Evolutionary conservation across 1,140 invertebrate species (phyloP).

Genomic region (Laodelphax striatellus): DNA sequence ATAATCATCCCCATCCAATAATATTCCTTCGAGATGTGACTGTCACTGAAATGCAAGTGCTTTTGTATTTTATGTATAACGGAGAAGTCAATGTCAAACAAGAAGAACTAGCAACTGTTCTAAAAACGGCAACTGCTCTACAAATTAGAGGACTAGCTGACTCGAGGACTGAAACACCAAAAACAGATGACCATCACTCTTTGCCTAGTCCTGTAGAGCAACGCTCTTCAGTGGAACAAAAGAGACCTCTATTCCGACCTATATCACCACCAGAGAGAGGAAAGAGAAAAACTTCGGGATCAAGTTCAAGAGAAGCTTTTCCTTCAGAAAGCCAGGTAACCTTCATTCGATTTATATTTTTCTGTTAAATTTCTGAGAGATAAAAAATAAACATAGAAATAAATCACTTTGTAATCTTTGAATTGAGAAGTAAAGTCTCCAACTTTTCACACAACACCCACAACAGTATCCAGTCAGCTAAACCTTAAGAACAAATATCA

Average conservation of each 20-base stretch:
- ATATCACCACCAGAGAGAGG: slow-evolving; percentile 17
- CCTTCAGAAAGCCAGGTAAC: slow-evolving; percentile 16
- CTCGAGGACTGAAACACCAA: slow-evolving; percentile 13
- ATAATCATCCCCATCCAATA: slow-evolving; percentile 81
- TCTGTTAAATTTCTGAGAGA: no score
- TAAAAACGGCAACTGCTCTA: slow-evolving; percentile 81
- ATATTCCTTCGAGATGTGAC: slow-evolving; percentile 85
- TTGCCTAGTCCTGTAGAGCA: slow-evolving; percentile 7
- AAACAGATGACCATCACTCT: slow-evolving; percentile 3
- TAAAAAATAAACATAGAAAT: no score
- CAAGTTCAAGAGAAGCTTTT: slow-evolving; percentile 12
- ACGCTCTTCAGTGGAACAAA: slow-evolving; percentile 1
- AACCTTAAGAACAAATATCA: no score
- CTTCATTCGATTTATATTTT: neutral
- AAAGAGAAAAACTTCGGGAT: slow-evolving; percentile 20
- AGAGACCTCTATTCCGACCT: neutral
- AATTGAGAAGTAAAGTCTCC: no score
- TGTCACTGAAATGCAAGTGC: slow-evolving; percentile 73
- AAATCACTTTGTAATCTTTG: no score
- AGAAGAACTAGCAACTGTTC: slow-evolving; percentile 74
- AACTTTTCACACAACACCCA: no score
- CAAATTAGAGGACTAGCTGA: slow-evolving; percentile 68
- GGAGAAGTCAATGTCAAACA: slow-evolving; percentile 81
- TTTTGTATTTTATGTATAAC: slow-evolving; percentile 85
- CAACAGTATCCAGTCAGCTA: no score